A percentile compares a stretch with the other conserved stretches of the same genome.
These are phyloP conservation scores for Brachystomella parvula DNA, from an alignment of 1,140 invertebrate species.

Conservation along the genomic window DNA sequence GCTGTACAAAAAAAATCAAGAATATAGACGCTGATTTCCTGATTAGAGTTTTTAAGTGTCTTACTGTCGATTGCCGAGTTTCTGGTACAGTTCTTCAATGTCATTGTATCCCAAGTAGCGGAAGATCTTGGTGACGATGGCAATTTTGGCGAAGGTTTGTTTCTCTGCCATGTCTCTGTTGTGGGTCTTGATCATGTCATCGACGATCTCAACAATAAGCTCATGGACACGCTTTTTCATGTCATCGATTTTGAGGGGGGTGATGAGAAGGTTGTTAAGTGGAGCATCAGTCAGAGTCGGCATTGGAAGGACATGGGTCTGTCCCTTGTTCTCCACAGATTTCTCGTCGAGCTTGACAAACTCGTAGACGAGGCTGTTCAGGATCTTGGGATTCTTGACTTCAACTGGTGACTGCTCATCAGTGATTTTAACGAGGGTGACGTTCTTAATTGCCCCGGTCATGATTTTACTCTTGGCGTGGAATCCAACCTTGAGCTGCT, in stretches of 20 bases:
- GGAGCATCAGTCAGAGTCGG: constrained; percentile 28
- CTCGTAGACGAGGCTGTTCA: constrained; percentile 28
- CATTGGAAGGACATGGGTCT: neutral
- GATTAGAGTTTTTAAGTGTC: neutral
- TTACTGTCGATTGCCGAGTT: neutral
- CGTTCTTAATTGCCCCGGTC: constrained; percentile 27
- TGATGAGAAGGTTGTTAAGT: constrained; percentile 26
- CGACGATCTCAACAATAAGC: constrained; percentile 24
- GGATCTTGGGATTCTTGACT: constrained; percentile 20
- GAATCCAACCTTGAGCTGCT: constrained; percentile 27
- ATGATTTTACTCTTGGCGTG: constrained; percentile 21
- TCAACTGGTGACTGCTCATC: neutral
- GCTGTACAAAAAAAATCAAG: neutral
- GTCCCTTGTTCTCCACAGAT: neutral
- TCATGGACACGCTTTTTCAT: constrained; percentile 14
- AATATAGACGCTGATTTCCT: no score
- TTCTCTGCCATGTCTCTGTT: constrained; percentile 24
- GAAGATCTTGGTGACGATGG: constrained; percentile 31
- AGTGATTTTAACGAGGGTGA: constrained; percentile 22
- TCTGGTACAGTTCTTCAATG: constrained; percentile 18
- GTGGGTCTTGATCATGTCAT: constrained; percentile 4
- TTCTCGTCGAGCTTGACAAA: constrained; percentile 23
- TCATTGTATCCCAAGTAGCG: constrained; percentile 25
- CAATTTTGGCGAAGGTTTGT: constrained; percentile 28
- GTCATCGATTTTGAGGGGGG: constrained; percentile 19